These are phyloP conservation scores for Drosophila serrata DNA, from an alignment of 1,140 invertebrate species.

Conservation along the genomic window DNA sequence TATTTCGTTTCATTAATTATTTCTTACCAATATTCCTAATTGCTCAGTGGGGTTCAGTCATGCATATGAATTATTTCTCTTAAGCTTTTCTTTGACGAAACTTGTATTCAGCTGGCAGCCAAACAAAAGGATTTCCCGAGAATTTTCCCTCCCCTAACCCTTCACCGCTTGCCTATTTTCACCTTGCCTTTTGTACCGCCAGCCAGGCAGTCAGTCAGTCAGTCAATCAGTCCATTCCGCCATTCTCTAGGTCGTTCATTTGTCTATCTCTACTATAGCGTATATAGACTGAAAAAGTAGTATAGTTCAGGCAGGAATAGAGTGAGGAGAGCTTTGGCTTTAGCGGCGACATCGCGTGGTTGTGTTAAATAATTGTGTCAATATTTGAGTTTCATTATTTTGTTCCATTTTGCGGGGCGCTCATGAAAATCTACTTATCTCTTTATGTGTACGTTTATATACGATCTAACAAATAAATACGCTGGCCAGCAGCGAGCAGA, in stretches of 20 bases:
- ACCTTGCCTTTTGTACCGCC: slow-evolving; percentile 24
- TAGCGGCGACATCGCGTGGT: slow-evolving; percentile 73
- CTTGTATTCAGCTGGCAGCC: slow-evolving; percentile 24
- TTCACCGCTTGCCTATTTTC: slow-evolving; percentile 6
- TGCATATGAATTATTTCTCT: slow-evolving; percentile 33
- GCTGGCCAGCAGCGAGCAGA: slow-evolving; percentile 4
- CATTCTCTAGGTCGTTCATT: slow-evolving; percentile 53
- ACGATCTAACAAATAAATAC: slow-evolving; percentile 29
- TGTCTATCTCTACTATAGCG: slow-evolving; percentile 12
- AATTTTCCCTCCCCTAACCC: background rate
- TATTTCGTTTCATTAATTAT: slow-evolving; percentile 15
- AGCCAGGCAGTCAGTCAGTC: slow-evolving; percentile 18
- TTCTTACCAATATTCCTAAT: slow-evolving; percentile 22
- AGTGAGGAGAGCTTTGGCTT: slow-evolving; percentile 17
- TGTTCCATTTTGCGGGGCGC: slow-evolving; percentile 61
- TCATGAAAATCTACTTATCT: slow-evolving; percentile 57
- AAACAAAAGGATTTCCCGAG: slow-evolving; percentile 33
- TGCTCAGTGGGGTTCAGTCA: slow-evolving; percentile 36
- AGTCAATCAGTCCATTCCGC: slow-evolving; percentile 30
- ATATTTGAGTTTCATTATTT: slow-evolving; percentile 76
- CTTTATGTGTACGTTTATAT: slow-evolving; percentile 29
- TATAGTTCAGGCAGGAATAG: slow-evolving; percentile 14
- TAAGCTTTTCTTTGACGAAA: slow-evolving; percentile 24
- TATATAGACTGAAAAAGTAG: slow-evolving; percentile 13
- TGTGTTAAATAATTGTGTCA: slow-evolving; percentile 81